Base-by-base conservation (phyloP, 2,113 vertebrate genomes). In the Platysteira castanea region DNA sequence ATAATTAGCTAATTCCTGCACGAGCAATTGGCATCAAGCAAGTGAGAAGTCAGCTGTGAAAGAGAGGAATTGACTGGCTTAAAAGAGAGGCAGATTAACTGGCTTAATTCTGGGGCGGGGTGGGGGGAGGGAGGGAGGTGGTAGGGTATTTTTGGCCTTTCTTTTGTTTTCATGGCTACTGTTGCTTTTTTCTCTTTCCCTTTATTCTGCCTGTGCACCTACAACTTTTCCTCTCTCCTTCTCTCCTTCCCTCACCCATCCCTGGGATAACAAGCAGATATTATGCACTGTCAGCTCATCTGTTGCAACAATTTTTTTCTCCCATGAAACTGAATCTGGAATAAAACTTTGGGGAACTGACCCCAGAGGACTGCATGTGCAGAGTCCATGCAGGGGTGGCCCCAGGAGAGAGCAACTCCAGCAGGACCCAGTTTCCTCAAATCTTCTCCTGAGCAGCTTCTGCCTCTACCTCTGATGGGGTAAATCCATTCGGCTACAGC, bases 351-450 rank as follows among this genome's bases (percentile, higher is more conserved):
- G 16, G 28, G 20, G 14, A 75, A n/a, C 18, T 65, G 46, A 77
- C 27, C 26, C 26, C 2, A 1, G 27, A 27, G 28, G 16, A 37
- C 10, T 1, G 0, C 19, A 10, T 0, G 2, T 8, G 6, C 31
- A 27, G 70, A 54, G 50, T 22, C 47, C 30, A 6, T 1, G 1
- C 10, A 26, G 69, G 15, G 41, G 7, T 18, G 17, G 61, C 13
- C 20, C 24, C 50, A 2, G 19, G 31, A n/a, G 24, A 73, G 13
- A 56, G 21, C 41, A 65, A 31, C 57, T 76, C 37, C 47, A 30
- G 47, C 22, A 53, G 53, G 59, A 78, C 35, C 13, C 3, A 12
- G 11, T 67, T 64, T 10, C 35, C 24, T 20, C 2, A 54, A n/a
- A 77, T 46, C 49, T 22, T 33, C 49, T 65, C 35, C 56, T 18